These are phyloP conservation scores for Erethizon dorsatum DNA, from an alignment of 2,797 vertebrate species.

Conservation along the genomic window DNA sequence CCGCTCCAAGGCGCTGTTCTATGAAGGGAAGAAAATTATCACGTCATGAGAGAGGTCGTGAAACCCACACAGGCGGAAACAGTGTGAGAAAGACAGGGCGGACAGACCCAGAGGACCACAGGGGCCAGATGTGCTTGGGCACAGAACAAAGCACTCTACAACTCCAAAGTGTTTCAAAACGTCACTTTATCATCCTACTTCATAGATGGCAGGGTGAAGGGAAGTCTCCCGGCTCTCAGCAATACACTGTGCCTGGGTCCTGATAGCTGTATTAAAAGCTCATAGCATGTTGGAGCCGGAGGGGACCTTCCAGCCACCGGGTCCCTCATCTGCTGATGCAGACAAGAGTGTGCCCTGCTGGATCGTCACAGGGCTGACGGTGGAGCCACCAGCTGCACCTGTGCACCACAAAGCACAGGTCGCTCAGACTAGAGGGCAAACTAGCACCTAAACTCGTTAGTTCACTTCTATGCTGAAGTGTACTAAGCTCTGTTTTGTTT, in stretches of 20 bases:
- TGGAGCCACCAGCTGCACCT: neutral
- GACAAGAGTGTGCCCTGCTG: neutral
- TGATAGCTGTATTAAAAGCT: neutral
- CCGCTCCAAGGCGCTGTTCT: neutral
- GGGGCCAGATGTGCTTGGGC: neutral
- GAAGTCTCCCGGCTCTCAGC: neutral
- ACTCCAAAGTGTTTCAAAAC: constrained; percentile 1
- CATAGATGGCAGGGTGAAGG: neutral
- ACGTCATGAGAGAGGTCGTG: neutral
- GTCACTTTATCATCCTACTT: neutral
- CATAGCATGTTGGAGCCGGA: neutral
- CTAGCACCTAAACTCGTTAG: neutral
- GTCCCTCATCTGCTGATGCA: neutral
- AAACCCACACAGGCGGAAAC: neutral
- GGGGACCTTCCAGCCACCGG: neutral
- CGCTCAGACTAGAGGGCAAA: neutral
- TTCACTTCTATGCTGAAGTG: neutral
- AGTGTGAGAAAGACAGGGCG: neutral
- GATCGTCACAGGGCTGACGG: neutral
- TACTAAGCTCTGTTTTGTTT: neutral
- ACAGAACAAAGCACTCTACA: constrained; percentile 23
- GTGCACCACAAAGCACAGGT: neutral
- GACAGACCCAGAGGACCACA: neutral
- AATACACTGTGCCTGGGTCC: neutral
- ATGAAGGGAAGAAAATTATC: constrained; percentile 23